Conservation (phyloP, 1,140 invertebrate genomes). For the Sycobia sp. region DNA sequence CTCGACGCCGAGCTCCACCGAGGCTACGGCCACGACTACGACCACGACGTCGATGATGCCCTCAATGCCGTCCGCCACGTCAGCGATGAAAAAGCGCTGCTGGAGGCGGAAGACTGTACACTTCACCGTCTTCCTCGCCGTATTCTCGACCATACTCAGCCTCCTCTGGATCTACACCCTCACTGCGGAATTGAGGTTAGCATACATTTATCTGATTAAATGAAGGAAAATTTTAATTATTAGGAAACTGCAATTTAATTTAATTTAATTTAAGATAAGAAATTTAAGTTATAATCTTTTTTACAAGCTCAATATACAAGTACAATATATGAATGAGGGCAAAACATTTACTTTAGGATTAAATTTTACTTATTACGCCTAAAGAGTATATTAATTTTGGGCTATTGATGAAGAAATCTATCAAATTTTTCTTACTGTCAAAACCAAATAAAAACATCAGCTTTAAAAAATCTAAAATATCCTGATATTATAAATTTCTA, state of each 20-base stretch:
- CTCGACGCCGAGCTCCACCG: background rate
- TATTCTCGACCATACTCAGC: constrained; percentile 32
- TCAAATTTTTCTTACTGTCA: no score
- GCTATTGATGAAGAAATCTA: no score
- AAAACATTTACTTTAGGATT: no score
- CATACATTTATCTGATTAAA: background rate
- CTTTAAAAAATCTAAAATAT: no score
- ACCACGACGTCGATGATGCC: constrained; percentile 9
- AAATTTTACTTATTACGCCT: no score
- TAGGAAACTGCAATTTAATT: background rate
- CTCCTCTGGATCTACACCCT: constrained; percentile 30
- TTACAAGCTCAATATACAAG: no score
- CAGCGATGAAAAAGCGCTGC: constrained; percentile 17
- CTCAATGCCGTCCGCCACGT: background rate
- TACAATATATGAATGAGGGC: no score
- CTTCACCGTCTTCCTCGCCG: constrained; percentile 29
- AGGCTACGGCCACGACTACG: background rate
- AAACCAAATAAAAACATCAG: no score
- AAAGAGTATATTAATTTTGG: no score
- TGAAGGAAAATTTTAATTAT: background rate
- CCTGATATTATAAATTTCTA: no score
- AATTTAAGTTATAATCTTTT: no score
- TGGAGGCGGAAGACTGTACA: constrained; percentile 25
- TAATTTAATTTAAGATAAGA: no score
- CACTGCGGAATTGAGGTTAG: constrained; percentile 29